A percentile compares a stretch with the other conserved stretches of the same genome.
phyloP scores from a whole-genome alignment of 2,888 invertebrate species.

The Empis livida region DNA sequence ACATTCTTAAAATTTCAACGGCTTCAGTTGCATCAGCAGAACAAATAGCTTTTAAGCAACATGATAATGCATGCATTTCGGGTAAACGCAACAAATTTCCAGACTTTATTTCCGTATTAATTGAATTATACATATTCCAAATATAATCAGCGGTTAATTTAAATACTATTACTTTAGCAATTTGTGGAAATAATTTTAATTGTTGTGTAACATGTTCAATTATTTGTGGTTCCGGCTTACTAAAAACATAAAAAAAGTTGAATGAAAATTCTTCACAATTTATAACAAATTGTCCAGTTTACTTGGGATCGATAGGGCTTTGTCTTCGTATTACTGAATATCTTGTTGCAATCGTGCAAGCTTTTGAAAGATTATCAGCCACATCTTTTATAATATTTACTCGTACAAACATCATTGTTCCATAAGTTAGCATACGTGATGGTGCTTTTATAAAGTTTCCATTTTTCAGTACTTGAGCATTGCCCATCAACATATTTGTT shows the following conservation, averaged over 20 bases:
- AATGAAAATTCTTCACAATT: too few relatives aligned
- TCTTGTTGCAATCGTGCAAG: slow-evolving; percentile 76
- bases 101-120: slow-evolving; percentile 64
- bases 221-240: slow-evolving; percentile 78
- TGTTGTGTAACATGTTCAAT: slow-evolving; percentile 91
- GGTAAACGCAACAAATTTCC: slow-evolving; percentile 73
- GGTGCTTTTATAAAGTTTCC: slow-evolving; percentile 80
- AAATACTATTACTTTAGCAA: slow-evolving; percentile 72
- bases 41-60: slow-evolving; percentile 82
- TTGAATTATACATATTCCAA: slow-evolving; percentile 76
- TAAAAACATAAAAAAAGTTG: slow-evolving; percentile 28
- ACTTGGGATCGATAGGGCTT: slow-evolving; percentile 73
- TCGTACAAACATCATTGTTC: slow-evolving; percentile 83
- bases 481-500: slow-evolving; percentile 88
- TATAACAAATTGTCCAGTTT: slow-evolving; percentile 8
- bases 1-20: slow-evolving; percentile 71
- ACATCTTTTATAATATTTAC: slow-evolving; percentile 72
- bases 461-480: slow-evolving; percentile 84
- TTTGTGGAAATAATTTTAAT: slow-evolving; percentile 74
- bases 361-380: slow-evolving; percentile 63
- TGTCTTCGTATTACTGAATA: slow-evolving; percentile 86
- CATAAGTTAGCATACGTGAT: slow-evolving; percentile 75
- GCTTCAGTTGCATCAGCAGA: slow-evolving; percentile 61
- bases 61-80: slow-evolving; percentile 76
- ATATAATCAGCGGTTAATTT: slow-evolving; percentile 60